Evolutionary conservation across 53 echinoderm and acorn worm genomes (phyloP).

Genomic region (Luidia sarsii): DNA sequence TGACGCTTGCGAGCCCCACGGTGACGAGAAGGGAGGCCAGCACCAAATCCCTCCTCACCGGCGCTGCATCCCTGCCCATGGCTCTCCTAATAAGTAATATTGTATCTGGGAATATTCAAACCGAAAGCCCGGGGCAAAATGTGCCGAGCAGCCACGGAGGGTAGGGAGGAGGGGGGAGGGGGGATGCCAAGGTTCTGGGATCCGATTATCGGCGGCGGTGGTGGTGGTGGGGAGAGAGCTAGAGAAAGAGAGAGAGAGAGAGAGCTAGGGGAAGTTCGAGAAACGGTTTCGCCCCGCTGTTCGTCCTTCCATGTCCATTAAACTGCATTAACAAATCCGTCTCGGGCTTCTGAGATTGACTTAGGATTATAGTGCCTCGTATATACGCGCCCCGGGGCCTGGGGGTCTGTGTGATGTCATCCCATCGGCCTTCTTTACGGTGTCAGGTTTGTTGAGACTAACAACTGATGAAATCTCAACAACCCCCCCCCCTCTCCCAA

Average conservation of each 20-base stretch:
- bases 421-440: no score
- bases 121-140: neutral
- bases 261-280: no score
- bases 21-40: neutral
- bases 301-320: conserved; percentile 51
- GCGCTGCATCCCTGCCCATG: neutral
- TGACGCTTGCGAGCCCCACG: no score
- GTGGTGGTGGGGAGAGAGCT: neutral
- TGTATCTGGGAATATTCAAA: conserved; percentile 21
- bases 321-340: conserved; percentile 50
- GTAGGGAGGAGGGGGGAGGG: neutral
- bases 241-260: no score
- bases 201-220: conserved; percentile 9
- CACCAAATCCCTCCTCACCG: no score
- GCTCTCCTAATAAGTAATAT: conserved; percentile 41
- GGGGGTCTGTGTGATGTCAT: conserved; percentile 24
- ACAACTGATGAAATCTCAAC: no score
- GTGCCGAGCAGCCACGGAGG: no score
- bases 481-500: no score
- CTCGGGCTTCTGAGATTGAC: conserved; percentile 12
- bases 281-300: neutral
- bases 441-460: neutral
- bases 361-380: neutral
- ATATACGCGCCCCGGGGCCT: neutral
- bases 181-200: neutral